phyloP scores from a whole-genome alignment of 1,140 invertebrate genomes.

The Brachionus sp. region DNA sequence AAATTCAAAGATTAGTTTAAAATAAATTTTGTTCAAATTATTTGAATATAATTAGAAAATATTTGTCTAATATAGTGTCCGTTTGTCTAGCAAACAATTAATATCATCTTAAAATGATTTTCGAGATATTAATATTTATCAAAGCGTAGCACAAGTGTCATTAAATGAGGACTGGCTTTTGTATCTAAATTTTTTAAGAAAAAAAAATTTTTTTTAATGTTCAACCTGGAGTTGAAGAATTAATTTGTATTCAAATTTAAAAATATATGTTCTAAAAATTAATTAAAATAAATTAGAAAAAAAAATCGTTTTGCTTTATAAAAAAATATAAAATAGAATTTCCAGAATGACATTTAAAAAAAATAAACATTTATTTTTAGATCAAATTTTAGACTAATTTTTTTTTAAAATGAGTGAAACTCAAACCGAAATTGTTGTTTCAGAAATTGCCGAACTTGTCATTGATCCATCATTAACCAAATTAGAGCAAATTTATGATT shows the following conservation, averaged over 20 bases:
- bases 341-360: neutral
- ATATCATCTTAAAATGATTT: neutral
- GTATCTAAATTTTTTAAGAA: neutral
- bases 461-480: slow-evolving; percentile 10
- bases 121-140: neutral
- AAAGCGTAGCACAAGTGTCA: neutral
- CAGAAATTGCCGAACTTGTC: neutral
- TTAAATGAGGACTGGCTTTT: neutral
- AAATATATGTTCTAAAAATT: neutral
- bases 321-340: neutral
- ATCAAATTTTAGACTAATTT: neutral
- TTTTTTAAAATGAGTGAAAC: neutral
- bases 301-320: neutral
- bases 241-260: no score
- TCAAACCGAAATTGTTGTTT: neutral
- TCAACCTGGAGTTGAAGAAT: neutral
- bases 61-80: neutral
- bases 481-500: slow-evolving; percentile 28
- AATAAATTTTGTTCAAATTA: neutral
- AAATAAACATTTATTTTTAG: neutral
- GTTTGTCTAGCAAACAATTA: neutral
- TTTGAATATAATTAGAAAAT: neutral
- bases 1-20: neutral
- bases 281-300: neutral
- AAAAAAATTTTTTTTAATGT: neutral